These are phyloP conservation scores for Nesometra sesokonis DNA, from an alignment of 35 echinoderm and acorn worm species.

Conservation along the genomic window DNA sequence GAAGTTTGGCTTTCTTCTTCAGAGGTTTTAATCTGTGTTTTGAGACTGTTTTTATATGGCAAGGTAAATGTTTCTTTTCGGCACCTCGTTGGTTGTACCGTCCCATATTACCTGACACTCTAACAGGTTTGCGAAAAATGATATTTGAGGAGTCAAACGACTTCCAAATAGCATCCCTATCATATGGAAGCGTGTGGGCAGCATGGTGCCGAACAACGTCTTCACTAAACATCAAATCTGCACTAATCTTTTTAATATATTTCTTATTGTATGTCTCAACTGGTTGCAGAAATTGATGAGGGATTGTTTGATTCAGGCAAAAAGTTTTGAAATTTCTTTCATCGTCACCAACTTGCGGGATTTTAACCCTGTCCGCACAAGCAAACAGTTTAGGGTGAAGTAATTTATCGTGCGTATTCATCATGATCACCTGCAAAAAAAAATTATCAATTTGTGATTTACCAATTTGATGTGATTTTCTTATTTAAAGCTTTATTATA, in stretches of 20 bases:
- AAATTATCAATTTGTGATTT: not conserved
- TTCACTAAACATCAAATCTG: conserved; percentile 72
- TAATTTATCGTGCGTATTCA: not conserved
- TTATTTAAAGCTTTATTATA: no score
- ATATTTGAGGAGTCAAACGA: conserved; percentile 32
- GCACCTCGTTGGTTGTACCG: conserved; percentile 41
- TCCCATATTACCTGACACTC: not conserved
- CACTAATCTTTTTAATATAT: conserved; percentile 78
- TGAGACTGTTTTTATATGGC: conserved; percentile 60
- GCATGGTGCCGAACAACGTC: conserved; percentile 62
- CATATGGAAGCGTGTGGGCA: conserved; percentile 66
- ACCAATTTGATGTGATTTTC: not conserved
- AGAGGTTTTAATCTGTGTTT: conserved; percentile 63
- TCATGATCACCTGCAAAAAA: not conserved
- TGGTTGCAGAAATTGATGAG: conserved; percentile 7
- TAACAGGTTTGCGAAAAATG: conserved; percentile 19
- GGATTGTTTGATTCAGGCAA: not conserved
- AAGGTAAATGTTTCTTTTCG: conserved; percentile 70
- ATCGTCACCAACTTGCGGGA: conserved; percentile 78
- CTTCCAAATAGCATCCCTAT: conserved; percentile 34
- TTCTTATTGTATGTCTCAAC: conserved; percentile 35
- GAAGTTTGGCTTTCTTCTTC: conserved; percentile 25
- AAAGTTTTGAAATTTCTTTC: conserved; percentile 24
- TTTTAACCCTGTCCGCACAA: conserved; percentile 72
- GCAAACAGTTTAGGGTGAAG: conserved; percentile 47